Evolutionary conservation across 2,888 invertebrate genomes (phyloP).

Genomic region (Nasonia oneida): DNA sequence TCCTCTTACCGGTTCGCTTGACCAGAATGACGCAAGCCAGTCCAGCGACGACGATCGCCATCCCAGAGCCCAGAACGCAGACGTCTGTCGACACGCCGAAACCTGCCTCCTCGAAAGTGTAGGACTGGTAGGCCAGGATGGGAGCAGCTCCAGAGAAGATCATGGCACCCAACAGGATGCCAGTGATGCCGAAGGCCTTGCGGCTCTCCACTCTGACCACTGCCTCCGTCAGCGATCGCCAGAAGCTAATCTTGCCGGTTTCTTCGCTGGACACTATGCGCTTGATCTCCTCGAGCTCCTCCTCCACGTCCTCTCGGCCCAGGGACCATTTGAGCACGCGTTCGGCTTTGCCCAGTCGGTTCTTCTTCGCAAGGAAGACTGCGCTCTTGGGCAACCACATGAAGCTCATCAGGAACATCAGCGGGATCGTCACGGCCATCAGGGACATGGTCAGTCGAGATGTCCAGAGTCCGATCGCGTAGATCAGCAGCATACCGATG

Average conservation of each 20-base stretch:
- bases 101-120: slow-evolving; percentile 73
- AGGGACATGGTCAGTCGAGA: slow-evolving; percentile 68
- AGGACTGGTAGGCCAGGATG: slow-evolving; percentile 75
- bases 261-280: slow-evolving; percentile 72
- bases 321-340: slow-evolving; percentile 74
- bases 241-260: slow-evolving; percentile 59
- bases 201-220: slow-evolving; percentile 67
- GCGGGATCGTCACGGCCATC: slow-evolving; percentile 70
- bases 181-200: slow-evolving; percentile 71
- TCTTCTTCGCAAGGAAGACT: slow-evolving; percentile 73
- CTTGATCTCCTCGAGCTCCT: slow-evolving; percentile 76
- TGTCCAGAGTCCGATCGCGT: slow-evolving; percentile 70
- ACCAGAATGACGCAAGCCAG: slow-evolving; percentile 73
- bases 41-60: slow-evolving; percentile 73
- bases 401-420: slow-evolving; percentile 71
- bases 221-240: slow-evolving; percentile 63
- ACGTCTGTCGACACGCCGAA: slow-evolving; percentile 72
- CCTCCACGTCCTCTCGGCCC: slow-evolving; percentile 72
- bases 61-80: slow-evolving; percentile 72
- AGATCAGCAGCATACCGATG: slow-evolving; percentile 73
- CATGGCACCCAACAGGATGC: slow-evolving; percentile 72
- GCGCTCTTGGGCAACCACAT: slow-evolving; percentile 77
- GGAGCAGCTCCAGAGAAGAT: slow-evolving; percentile 75
- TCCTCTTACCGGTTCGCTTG: slow-evolving; percentile 72
- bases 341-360: slow-evolving; percentile 71